Conservation (phyloP, 2,888 invertebrate species). For the Patella pellucida region DNA sequence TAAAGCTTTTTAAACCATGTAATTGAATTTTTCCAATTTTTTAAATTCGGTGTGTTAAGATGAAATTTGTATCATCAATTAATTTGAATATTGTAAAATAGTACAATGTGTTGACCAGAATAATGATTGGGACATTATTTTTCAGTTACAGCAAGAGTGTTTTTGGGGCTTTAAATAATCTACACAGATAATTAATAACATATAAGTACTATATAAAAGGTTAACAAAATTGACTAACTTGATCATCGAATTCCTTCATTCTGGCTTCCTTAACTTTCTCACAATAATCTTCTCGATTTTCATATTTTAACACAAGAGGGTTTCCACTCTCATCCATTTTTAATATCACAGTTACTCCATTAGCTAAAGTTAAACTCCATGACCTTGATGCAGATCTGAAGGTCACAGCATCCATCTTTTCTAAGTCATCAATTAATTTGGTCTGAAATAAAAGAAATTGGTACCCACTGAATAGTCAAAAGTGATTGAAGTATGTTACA, state of each 20-base stretch:
- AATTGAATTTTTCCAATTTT: too few relatives aligned
- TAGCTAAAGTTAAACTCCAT: conserved; percentile 63
- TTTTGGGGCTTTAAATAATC: too few relatives aligned
- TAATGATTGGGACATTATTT: too few relatives aligned
- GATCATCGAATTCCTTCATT: conserved; percentile 65
- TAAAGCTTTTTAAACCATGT: too few relatives aligned
- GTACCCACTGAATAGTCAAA: too few relatives aligned
- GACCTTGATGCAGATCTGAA: conserved; percentile 51
- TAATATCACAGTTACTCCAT: conserved; percentile 59
- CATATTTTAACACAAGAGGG: conserved; percentile 52
- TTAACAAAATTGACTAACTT: conserved; percentile 47
- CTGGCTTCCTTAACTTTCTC: conserved; percentile 57
- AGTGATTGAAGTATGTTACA: too few relatives aligned
- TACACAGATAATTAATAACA: too few relatives aligned
- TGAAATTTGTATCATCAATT: too few relatives aligned
- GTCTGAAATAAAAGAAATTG: conserved; percentile 47
- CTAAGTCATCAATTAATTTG: conserved; percentile 59
- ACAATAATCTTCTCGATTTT: conserved; percentile 63
- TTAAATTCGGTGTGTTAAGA: too few relatives aligned
- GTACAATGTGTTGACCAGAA: too few relatives aligned
- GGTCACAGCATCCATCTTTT: conserved; percentile 52
- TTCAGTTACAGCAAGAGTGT: too few relatives aligned
- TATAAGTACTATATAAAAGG: not conserved
- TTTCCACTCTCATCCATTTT: conserved; percentile 58
- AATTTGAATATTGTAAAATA: too few relatives aligned